Conservation (phyloP, 2,888 invertebrate species). For the Diarsia brunnea region DNA sequence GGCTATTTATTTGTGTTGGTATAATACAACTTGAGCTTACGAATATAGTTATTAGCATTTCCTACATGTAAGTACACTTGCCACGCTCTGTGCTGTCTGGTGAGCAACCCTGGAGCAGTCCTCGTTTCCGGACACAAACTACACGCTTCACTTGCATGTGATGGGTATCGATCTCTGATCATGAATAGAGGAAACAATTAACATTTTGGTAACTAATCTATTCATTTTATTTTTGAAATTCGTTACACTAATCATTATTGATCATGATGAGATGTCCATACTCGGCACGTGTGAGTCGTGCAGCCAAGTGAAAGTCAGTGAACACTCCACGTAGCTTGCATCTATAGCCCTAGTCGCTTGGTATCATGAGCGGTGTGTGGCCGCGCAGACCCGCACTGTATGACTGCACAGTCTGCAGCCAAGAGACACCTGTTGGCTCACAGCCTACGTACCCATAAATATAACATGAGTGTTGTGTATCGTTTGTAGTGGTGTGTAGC, state of each 20-base stretch:
- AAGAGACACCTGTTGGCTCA: neutral
- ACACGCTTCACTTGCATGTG: neutral
- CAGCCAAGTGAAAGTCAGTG: neutral
- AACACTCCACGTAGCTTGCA: slow-evolving; percentile 7
- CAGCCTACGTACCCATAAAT: neutral
- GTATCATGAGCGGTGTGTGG: neutral
- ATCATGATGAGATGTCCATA: neutral
- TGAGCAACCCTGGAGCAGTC: slow-evolving; percentile 9
- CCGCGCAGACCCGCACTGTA: neutral
- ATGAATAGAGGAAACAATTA: neutral
- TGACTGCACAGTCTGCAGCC: neutral
- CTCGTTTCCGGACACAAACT: neutral
- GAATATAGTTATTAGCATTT: slow-evolving; percentile 26
- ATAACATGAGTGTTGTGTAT: slow-evolving; percentile 14
- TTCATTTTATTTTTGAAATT: neutral
- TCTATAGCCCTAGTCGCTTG: neutral
- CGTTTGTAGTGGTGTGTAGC: slow-evolving; percentile 25
- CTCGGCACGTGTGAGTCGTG: neutral
- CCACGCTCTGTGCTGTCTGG: neutral
- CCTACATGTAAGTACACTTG: neutral
- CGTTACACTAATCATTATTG: neutral
- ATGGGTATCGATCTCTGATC: neutral
- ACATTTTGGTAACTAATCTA: neutral
- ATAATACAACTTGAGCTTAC: neutral
- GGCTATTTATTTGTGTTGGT: neutral